Percentiles rank a stretch among this genome's conserved stretches.
Evolutionary conservation across 2,888 invertebrate species (phyloP).

Genomic region (Disparrhopalites patrizii): DNA sequence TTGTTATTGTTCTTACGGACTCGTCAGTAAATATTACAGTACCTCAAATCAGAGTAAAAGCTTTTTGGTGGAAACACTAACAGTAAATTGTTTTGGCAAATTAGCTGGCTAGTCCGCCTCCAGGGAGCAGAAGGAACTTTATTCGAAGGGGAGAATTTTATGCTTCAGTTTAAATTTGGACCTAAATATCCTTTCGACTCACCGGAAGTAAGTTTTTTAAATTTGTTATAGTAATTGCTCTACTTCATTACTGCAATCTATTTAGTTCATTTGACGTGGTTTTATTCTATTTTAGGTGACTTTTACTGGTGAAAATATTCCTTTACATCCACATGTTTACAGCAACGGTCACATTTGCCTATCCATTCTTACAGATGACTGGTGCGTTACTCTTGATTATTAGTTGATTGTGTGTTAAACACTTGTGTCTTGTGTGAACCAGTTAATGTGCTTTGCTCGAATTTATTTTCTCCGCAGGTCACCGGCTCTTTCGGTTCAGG

Average conservation of each 20-base stretch:
- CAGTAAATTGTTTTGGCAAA: too few species aligned
- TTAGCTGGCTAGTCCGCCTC: conserved; percentile 93
- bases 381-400: too few species aligned
- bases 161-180: conserved; percentile 92
- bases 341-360: conserved; percentile 99
- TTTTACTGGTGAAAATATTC: conserved; percentile 91
- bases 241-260: too few species aligned
- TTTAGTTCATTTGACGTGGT: too few species aligned
- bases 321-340: conserved; percentile 96
- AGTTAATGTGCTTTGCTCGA: too few species aligned
- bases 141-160: conserved; percentile 94
- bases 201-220: conserved; percentile 80
- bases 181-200: conserved; percentile 96
- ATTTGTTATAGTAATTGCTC: too few species aligned
- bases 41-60: too few species aligned
- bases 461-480: conserved; percentile 60
- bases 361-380: conserved; percentile 96
- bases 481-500: conserved; percentile 92
- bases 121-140: conserved; percentile 90
- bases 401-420: too few species aligned
- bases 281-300: conserved; percentile 75
- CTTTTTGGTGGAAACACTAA: too few species aligned
- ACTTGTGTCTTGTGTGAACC: too few species aligned
- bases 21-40: too few species aligned
- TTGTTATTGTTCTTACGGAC: too few species aligned